A percentile compares a stretch with the other conserved stretches of the same genome.
Evolutionary conservation across 2,113 vertebrate species (phyloP).

Genomic region (Lipotes vexillifer): DNA sequence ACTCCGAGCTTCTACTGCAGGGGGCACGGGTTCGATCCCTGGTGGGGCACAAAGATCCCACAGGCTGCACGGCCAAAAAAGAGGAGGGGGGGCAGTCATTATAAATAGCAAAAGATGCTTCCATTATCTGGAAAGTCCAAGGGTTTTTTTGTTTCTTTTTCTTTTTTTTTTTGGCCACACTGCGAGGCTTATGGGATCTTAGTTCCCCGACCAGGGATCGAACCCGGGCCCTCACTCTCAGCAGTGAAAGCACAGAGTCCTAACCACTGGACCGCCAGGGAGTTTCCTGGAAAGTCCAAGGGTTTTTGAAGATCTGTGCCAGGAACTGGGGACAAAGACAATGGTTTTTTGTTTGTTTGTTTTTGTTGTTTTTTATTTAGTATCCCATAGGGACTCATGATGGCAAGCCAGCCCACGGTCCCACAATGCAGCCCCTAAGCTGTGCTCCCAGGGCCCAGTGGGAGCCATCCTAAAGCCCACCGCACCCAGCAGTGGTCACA

Average conservation of each 20-base stretch:
- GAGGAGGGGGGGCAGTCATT: not conserved
- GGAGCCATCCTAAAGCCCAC: not conserved
- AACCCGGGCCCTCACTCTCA: not conserved
- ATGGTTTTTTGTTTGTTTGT: not conserved
- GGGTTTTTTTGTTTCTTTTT: fast-evolving
- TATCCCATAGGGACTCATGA: not conserved
- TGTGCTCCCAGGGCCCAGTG: not conserved
- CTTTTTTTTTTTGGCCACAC: not conserved
- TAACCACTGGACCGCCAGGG: not conserved
- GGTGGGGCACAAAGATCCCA: not conserved
- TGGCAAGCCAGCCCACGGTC: not conserved
- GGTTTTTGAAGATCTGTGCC: not conserved
- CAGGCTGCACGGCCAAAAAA: not conserved
- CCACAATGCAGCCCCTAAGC: not conserved
- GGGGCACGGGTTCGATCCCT: not conserved
- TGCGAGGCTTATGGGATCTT: not conserved
- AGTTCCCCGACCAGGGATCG: not conserved
- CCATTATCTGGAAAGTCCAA: not conserved
- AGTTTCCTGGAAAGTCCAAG: not conserved
- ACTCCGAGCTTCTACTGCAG: not conserved
- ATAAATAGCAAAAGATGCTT: not conserved
- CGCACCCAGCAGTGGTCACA: not conserved
- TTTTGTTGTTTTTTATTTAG: not conserved
- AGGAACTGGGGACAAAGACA: not conserved
- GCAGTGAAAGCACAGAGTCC: not conserved